Conservation (phyloP, 2,113 vertebrate species). For the Corythaeola cristata region DNA sequence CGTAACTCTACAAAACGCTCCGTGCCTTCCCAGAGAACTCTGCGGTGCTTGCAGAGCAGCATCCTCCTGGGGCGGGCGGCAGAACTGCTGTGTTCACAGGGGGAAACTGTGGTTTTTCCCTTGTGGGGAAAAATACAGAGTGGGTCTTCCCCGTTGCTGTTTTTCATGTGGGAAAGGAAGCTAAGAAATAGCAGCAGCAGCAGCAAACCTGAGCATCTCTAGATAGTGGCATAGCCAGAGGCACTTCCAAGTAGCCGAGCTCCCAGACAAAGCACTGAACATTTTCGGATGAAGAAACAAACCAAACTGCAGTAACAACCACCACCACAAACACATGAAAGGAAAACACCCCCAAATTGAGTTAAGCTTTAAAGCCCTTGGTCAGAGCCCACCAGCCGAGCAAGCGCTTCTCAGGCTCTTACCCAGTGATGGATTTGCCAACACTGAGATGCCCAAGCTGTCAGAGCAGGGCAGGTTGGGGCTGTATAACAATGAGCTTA, state of each 20-base stretch:
- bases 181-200: not conserved
- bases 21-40: not conserved
- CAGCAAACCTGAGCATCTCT: not conserved
- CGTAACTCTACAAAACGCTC: not conserved
- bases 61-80: not conserved
- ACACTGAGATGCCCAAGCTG: not conserved
- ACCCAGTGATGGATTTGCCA: not conserved
- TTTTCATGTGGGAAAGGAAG: not conserved
- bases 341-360: not conserved
- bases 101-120: not conserved
- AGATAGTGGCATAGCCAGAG: not conserved
- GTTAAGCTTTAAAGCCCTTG: not conserved
- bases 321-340: not conserved
- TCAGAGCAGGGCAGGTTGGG: not conserved
- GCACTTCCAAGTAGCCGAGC: not conserved
- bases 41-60: fast-evolving
- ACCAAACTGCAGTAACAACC: not conserved
- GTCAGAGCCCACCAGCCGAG: not conserved
- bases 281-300: not conserved
- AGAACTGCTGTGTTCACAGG: not conserved
- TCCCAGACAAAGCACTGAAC: not conserved
- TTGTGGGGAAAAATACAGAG: not conserved
- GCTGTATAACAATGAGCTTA: not conserved
- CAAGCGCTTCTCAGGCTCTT: not conserved
- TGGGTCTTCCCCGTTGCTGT: not conserved